Evolutionary conservation across 1,140 invertebrate species (phyloP), one percentile per base, ranked within the genome.

Genomic region (Eueides isabella): DNA sequence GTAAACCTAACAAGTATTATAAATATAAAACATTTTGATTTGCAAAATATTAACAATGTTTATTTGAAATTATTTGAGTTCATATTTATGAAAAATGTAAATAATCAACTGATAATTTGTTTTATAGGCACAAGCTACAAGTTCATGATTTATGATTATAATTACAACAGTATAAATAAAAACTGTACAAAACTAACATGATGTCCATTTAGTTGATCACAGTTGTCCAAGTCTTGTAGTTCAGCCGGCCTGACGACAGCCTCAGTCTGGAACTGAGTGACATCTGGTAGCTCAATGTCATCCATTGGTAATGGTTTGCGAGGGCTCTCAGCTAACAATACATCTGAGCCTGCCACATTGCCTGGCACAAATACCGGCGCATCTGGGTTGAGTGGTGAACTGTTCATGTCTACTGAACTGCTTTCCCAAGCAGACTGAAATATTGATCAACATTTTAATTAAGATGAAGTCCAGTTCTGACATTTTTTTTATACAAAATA

Each of bases 361-460:
- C 94, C 94, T 1, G 95, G 95, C 33, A 97, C 93, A 80, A 97
- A 97, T 84, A 96, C 96, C 2, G 95, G 95, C 5, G 96, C 96
- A 71, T 97, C 94, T 0, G 96, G 96, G 89, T 97, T 97, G 78
- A 96, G 83, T 62, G 95, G 95, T 61, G 95, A 96, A 85, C 95
- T 96, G 87, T 95, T 95, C 95, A 96, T 95, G 69, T 95, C 94
- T 86, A 94, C 94, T 63, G 92, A 93, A 82, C 91, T 92, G 71
- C 85, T 90, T 88, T 94, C 90, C 85, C 89, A 92, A 67, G 87
- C 90, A 61, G 91, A 93, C 91, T 92, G 85, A 7, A 90, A 90
- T 35, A 14, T 61, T 14, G 65, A 63, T 61, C 55, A 29, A 23
- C 0, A 19, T 19, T 6, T 44, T 19, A 44, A 44, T 44, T 44